These are phyloP conservation scores for Deroplatys truncata DNA, from an alignment of 2,888 invertebrate genomes.

Conservation along the genomic window DNA sequence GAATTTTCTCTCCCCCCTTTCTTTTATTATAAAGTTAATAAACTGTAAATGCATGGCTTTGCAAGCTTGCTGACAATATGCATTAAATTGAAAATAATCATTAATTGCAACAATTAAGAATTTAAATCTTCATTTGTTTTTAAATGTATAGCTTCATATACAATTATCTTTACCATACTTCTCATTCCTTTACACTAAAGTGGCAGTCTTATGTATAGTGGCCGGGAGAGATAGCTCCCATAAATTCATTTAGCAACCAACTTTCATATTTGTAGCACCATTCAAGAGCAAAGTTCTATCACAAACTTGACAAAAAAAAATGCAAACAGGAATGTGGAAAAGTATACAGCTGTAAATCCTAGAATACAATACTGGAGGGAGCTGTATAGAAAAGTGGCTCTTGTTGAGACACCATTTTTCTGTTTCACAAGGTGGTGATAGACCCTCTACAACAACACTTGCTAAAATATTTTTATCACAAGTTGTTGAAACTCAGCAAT, in stretches of 20 bases:
- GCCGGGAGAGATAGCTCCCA: neutral
- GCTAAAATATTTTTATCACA: no score
- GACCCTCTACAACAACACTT: no score
- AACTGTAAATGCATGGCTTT: no score
- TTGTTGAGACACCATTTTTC: neutral
- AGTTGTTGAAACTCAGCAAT: no score
- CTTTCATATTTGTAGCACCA: neutral
- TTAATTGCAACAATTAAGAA: no score
- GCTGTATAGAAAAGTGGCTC: neutral
- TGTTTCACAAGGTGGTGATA: neutral
- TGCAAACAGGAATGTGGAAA: neutral
- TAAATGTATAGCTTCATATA: no score
- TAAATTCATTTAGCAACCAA: neutral
- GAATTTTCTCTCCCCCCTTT: no score
- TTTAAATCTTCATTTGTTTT: no score
- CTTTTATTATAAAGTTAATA: no score
- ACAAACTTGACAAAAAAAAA: neutral
- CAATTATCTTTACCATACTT: no score
- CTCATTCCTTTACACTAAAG: neutral
- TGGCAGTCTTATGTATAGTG: neutral
- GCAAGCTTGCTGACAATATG: no score
- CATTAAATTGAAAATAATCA: no score
- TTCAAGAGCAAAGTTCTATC: neutral
- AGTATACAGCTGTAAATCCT: neutral
- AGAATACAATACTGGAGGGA: neutral